These are phyloP conservation scores for Heteronetta atricapilla DNA, from an alignment of 2,113 vertebrate species.

Conservation along the genomic window DNA sequence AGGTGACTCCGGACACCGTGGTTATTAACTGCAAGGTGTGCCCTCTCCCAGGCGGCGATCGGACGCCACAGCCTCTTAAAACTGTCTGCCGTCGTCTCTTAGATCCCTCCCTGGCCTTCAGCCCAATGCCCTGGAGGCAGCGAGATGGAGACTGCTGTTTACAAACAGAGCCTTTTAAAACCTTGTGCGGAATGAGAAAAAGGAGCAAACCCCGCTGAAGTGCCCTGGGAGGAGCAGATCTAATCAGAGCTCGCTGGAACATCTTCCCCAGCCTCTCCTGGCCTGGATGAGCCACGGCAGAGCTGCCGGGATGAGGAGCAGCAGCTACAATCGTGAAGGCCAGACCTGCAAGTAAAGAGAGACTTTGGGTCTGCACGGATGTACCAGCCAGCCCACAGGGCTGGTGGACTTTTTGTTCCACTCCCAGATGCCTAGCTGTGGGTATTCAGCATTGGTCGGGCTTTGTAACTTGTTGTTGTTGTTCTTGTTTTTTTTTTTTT, in stretches of 20 bases:
- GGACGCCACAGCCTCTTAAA: conserved; percentile 61
- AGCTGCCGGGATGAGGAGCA: background rate
- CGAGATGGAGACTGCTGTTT: conserved; percentile 8
- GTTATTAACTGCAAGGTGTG: conserved; percentile 48
- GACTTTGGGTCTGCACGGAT: background rate
- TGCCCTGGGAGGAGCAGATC: background rate
- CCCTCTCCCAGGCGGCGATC: background rate
- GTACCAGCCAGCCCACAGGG: background rate
- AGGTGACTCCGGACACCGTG: background rate
- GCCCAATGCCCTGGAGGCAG: conserved; percentile 19
- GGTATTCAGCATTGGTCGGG: background rate
- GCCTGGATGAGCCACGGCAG: background rate
- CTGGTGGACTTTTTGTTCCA: background rate
- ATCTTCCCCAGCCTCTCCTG: background rate
- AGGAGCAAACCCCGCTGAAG: background rate
- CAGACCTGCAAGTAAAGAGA: background rate
- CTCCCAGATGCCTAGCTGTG: background rate
- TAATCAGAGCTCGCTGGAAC: background rate
- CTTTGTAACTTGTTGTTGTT: background rate
- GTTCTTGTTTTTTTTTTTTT: background rate
- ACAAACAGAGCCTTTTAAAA: conserved; percentile 54
- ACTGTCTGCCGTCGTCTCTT: conserved; percentile 35
- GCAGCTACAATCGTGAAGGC: background rate
- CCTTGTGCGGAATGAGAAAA: background rate
- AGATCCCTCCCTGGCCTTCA: conserved; percentile 25